A percentile compares a stretch with the other conserved stretches of the same genome.
Evolutionary conservation across 2,888 invertebrate genomes (phyloP).

Genomic region (Lycia hirtaria): DNA sequence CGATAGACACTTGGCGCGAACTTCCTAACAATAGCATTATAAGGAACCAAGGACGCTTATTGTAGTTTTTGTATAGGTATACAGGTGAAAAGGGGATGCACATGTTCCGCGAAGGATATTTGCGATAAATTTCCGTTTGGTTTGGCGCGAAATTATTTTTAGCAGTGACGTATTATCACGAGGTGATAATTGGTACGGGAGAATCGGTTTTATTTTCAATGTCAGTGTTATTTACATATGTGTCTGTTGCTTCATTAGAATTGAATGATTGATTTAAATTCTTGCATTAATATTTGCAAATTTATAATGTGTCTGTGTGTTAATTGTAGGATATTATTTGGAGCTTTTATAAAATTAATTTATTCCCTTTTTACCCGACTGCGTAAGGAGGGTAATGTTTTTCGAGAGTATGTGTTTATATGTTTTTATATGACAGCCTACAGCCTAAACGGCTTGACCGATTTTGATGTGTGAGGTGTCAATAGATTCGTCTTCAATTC

Average conservation of each 20-base stretch:
- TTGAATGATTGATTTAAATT: background rate
- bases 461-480: too few species aligned
- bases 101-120: conserved; percentile 34
- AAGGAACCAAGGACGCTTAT: conserved; percentile 82
- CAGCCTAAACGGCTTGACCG: too few species aligned
- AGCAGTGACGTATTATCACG: conserved; percentile 57
- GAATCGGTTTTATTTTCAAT: conserved; percentile 39
- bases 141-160: conserved; percentile 51
- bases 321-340: too few species aligned
- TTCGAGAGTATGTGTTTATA: too few species aligned
- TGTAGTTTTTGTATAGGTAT: conserved; percentile 57
- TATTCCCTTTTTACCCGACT: too few species aligned
- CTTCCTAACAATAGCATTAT: conserved; percentile 70
- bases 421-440: too few species aligned
- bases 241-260: conserved; percentile 3
- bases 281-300: background rate
- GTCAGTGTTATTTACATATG: conserved; percentile 20
- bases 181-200: conserved; percentile 52
- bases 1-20: conserved; percentile 83
- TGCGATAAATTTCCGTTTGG: conserved; percentile 35
- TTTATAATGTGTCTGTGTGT: background rate
- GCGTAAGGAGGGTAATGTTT: too few species aligned
- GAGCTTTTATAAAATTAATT: too few species aligned
- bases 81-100: conserved; percentile 79
- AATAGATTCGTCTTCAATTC: too few species aligned